Base-by-base conservation (phyloP, 2,113 vertebrate genomes). In the Pica pica region DNA sequence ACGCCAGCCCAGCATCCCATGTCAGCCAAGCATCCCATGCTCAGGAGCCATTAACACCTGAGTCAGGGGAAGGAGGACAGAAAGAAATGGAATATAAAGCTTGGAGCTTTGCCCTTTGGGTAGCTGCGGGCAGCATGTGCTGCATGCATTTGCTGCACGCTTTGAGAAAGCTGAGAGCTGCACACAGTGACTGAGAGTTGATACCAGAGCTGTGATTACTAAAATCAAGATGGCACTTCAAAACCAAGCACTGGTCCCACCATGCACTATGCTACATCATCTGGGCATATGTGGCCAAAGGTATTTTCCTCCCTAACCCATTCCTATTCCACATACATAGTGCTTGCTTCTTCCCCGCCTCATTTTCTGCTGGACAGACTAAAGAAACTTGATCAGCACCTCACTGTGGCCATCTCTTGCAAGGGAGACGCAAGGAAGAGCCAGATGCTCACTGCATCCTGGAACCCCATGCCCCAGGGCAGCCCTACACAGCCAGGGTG, bases 1-100 rank as follows among this genome's bases (percentile, higher is more conserved):
- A 64, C 0, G 0, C 4, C 63, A 89, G 53, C 16, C 31, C 16
- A 81, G 50, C 57, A 57, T 39, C 37, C 42, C 60, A 21, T 2
- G 3, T 15, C 69, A 89, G 35, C n/a, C 3, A 1, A 67, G 57
- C n/a, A 57, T 18, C 28, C 37, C 16, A 4, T 2, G 26, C 37
- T 77, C 53, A 37, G 42, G 26, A 90, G 37, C 15, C 41, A 60
- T 19, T 57, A 82, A 52, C 28, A 80, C 19, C 24, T 6, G 9
- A 64, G 42, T 30, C 49, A 73, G 30, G n/a, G 69, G 11, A 82
- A 87, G 37, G 9, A 80, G 18, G 12, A 49, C 14, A 83, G 26
- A 84, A 85, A 76, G 27, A 92, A 76, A 56, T 19, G 7, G 30
- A 39, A 83, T 31, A 56, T 30, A 76, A 85, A 88, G n/a, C 31